Conservation (phyloP, 2,113 vertebrate species). For the Lethenteron reissneri region DNA sequence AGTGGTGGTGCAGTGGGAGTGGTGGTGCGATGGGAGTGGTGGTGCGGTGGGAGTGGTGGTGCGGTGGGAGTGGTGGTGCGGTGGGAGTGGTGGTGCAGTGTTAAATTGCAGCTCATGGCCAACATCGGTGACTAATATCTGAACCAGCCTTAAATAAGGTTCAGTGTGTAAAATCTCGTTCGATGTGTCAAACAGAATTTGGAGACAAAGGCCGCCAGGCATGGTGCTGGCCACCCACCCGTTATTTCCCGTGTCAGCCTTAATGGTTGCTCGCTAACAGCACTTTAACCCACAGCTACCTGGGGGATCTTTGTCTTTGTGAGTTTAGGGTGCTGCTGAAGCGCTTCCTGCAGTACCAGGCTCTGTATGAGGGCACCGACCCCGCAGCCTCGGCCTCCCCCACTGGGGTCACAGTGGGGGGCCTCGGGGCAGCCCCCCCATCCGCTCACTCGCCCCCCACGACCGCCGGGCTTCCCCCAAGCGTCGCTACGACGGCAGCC, state of each 20-base stretch:
- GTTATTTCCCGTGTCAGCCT: too few species aligned
- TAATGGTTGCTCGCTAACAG: not conserved
- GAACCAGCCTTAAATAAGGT: not conserved
- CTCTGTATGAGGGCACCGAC: slow-evolving; percentile 35
- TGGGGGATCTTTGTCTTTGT: slow-evolving; percentile 2
- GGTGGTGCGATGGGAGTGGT: too few species aligned
- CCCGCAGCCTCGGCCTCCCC: slow-evolving; percentile 17
- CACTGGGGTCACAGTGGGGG: slow-evolving; percentile 16
- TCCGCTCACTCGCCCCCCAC: slow-evolving; percentile 13
- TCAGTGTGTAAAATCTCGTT: not conserved
- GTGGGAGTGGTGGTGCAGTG: too few species aligned
- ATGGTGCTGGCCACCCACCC: not conserved
- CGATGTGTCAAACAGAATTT: not conserved
- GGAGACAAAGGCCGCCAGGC: not conserved
- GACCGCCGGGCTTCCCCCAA: slow-evolving; percentile 12
- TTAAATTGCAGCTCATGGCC: too few species aligned
- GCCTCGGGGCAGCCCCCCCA: slow-evolving; percentile 13
- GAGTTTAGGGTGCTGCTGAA: slow-evolving; percentile 43
- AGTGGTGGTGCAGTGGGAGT: too few species aligned
- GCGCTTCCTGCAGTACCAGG: slow-evolving; percentile 50
- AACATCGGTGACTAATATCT: too few species aligned
- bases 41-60: too few species aligned
- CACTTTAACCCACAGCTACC: not conserved
- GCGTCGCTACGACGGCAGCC: not conserved
- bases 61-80: too few species aligned